Evolutionary conservation across 1,140 invertebrate genomes (phyloP).

Genomic region (Cydia strobilella): DNA sequence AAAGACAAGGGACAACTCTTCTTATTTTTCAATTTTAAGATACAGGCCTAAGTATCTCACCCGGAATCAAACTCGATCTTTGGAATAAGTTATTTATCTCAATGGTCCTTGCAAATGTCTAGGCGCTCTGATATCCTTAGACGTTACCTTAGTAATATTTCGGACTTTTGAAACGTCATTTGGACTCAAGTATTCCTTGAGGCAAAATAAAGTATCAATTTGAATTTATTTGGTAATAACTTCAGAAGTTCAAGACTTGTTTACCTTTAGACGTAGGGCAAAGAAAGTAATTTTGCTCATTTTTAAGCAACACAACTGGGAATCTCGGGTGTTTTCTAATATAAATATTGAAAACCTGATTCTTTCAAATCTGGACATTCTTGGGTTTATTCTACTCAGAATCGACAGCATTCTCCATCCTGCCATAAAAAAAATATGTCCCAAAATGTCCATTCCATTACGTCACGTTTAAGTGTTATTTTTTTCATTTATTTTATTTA

Average conservation of each 20-base stretch:
- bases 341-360: too few relatives aligned
- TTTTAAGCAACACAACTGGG: neutral
- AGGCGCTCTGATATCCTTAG: neutral
- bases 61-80: too few relatives aligned
- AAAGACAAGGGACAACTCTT: too few relatives aligned
- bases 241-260: neutral
- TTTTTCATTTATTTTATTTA: too few relatives aligned
- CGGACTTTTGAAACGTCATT: neutral
- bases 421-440: too few relatives aligned
- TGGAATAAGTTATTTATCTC: neutral
- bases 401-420: too few relatives aligned
- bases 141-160: slow-evolving; percentile 1
- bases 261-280: neutral
- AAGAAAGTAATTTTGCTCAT: neutral
- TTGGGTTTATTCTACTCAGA: too few relatives aligned
- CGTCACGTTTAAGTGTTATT: too few relatives aligned
- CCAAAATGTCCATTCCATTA: too few relatives aligned
- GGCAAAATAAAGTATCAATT: neutral
- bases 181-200: neutral
- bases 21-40: neutral
- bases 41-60: neutral
- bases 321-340: too few relatives aligned
- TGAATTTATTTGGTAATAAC: neutral
- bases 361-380: too few relatives aligned
- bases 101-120: neutral